These are phyloP conservation scores for Hydraecia micacea DNA, from an alignment of 2,888 invertebrate species.

Conservation along the genomic window DNA sequence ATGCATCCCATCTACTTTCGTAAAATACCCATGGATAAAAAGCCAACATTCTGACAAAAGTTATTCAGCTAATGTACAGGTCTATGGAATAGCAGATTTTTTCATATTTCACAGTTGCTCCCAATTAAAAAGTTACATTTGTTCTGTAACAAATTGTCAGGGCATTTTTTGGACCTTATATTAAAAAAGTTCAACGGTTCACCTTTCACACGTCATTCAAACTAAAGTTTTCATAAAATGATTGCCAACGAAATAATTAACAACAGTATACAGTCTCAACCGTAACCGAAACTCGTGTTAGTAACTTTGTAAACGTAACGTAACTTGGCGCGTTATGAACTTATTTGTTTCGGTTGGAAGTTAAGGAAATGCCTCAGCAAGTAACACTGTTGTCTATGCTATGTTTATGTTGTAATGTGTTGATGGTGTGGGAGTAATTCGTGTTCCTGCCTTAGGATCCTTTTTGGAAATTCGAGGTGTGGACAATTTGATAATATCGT, in stretches of 20 bases:
- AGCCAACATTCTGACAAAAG: neutral
- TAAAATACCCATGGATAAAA: neutral
- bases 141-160: neutral
- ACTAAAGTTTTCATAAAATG: neutral
- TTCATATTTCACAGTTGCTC: neutral
- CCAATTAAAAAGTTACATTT: neutral
- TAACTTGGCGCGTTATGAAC: slow-evolving; percentile 36
- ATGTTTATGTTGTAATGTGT: slow-evolving; percentile 10
- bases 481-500: neutral
- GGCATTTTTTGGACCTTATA: neutral
- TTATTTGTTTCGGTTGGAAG: slow-evolving; percentile 43
- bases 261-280: neutral
- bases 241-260: slow-evolving; percentile 6
- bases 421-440: slow-evolving; percentile 20
- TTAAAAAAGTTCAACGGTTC: neutral
- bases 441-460: neutral
- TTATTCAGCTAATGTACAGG: neutral
- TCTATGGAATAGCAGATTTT: neutral
- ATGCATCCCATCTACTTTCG: too few species aligned
- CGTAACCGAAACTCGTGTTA: slow-evolving; percentile 7
- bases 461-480: neutral
- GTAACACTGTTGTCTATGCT: slow-evolving; percentile 4
- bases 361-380: slow-evolving; percentile 25
- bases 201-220: neutral
- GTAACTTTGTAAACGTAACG: slow-evolving; percentile 15